Percentiles rank a stretch among this genome's conserved stretches.
phyloP scores from a whole-genome alignment of 2,113 vertebrate genomes.

The Hippoglossus stenolepis region DNA sequence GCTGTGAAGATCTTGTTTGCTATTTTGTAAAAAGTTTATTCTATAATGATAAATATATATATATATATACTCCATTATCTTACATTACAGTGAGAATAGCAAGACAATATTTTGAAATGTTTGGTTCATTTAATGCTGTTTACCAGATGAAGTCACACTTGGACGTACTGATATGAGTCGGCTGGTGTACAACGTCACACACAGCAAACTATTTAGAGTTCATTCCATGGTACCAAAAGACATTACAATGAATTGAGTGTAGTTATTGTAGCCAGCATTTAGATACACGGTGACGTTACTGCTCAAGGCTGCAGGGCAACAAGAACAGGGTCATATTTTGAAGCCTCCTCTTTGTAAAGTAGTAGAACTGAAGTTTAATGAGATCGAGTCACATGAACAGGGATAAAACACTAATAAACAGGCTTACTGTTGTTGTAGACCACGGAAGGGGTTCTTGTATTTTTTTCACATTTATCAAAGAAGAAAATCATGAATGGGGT shows the following conservation, averaged over 20 bases:
- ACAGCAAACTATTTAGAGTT: not conserved
- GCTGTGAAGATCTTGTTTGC: not conserved
- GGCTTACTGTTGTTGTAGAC: not conserved
- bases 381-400: not conserved
- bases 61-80: not conserved
- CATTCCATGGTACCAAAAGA: not conserved
- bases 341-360: constrained; percentile 1
- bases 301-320: not conserved
- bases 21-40: not conserved
- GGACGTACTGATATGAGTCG: too few species aligned
- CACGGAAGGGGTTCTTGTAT: constrained; percentile 1
- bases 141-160: not conserved
- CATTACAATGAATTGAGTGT: not conserved
- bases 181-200: not conserved
- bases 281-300: constrained; percentile 5
- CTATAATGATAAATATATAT: too few species aligned
- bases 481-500: not conserved
- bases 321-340: not conserved
- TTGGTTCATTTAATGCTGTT: not conserved
- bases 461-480: not conserved
- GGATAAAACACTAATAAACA: not conserved
- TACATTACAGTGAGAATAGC: not conserved
- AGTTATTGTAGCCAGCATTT: not conserved
- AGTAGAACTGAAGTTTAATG: not conserved
- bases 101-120: not conserved